A percentile compares a stretch with the other conserved stretches of the same genome.
Conservation (phyloP, 2,797 vertebrate genomes). For the Intellagama lesueurii region DNA sequence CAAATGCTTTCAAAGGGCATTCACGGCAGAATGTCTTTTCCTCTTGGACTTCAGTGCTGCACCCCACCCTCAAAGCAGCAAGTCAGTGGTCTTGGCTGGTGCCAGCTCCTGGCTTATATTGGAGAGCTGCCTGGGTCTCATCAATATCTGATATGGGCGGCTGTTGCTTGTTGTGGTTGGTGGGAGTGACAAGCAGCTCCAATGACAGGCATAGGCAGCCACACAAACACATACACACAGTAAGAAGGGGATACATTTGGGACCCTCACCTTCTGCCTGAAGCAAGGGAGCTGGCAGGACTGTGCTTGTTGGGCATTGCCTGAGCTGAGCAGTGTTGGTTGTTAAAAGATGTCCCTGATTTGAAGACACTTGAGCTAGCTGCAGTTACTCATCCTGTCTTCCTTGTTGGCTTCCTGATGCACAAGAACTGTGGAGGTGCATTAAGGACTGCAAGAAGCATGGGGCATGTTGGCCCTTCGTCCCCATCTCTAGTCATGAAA, state of each 20-base stretch:
- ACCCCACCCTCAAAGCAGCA: background rate
- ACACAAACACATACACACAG: no score
- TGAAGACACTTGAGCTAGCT: background rate
- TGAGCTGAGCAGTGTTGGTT: no score
- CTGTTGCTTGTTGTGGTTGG: no score
- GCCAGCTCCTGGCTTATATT: background rate
- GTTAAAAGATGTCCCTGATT: no score
- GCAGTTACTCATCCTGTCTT: background rate
- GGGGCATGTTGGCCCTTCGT: no score
- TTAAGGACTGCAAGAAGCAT: background rate
- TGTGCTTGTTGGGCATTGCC: no score
- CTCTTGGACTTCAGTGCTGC: background rate
- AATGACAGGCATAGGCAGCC: no score
- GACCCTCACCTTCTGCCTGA: no score
- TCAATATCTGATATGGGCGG: background rate
- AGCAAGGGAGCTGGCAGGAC: no score
- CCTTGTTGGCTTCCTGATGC: background rate
- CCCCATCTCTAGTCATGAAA: no score
- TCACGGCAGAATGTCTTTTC: background rate
- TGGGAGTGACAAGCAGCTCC: no score
- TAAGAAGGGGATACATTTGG: no score
- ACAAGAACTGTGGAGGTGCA: background rate
- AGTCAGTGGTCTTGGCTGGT: background rate
- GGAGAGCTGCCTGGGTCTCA: background rate
- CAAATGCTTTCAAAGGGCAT: constrained; percentile 3